These are phyloP conservation scores for Phylloscopus trochiloides DNA, from an alignment of 2,113 vertebrate genomes.

Conservation along the genomic window DNA sequence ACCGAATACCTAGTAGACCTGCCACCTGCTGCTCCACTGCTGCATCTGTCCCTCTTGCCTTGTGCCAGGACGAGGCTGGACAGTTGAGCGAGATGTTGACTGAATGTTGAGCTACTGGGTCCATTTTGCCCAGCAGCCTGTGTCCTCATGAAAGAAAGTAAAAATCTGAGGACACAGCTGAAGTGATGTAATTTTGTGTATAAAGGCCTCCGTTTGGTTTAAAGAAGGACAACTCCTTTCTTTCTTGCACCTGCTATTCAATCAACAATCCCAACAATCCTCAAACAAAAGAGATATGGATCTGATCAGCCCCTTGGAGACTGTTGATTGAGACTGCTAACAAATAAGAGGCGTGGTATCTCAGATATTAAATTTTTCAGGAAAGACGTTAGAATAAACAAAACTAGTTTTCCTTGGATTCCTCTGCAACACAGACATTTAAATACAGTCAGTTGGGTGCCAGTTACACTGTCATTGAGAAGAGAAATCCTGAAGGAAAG, in stretches of 20 bases:
- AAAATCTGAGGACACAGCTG: background rate
- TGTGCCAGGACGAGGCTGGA: background rate
- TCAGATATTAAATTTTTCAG: background rate
- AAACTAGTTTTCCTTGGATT: background rate
- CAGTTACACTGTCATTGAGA: background rate
- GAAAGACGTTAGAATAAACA: slow-evolving; percentile 11
- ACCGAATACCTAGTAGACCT: background rate
- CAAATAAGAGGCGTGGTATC: accelerated
- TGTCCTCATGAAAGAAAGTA: background rate
- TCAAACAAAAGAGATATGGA: background rate
- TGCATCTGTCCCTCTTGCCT: background rate
- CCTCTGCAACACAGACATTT: background rate
- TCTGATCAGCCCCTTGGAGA: background rate
- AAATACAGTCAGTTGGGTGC: background rate
- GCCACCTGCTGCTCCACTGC: background rate
- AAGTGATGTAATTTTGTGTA: background rate
- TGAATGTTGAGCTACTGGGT: accelerated
- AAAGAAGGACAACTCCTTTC: background rate
- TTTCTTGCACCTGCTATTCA: background rate
- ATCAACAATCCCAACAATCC: background rate
- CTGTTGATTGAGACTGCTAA: background rate
- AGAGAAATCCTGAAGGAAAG: background rate
- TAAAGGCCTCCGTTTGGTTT: background rate
- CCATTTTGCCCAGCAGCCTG: background rate
- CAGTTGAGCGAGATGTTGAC: background rate